These are phyloP conservation scores for Vireo altiloquus DNA, from an alignment of 2,113 vertebrate genomes.

Conservation along the genomic window DNA sequence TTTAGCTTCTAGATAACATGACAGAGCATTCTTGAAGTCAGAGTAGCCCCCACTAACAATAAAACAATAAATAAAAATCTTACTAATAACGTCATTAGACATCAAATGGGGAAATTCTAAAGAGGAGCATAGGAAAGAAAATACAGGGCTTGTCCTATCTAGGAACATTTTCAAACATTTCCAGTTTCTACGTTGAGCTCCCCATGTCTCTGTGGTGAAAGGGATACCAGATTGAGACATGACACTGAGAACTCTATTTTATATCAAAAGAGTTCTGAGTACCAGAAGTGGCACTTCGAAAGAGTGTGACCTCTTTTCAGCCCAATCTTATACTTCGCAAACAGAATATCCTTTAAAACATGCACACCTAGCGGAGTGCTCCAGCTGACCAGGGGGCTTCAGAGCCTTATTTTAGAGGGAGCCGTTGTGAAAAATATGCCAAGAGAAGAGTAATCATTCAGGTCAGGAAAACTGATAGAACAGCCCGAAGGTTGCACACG, in stretches of 20 bases:
- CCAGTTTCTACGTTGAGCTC: not conserved
- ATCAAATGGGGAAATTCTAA: not conserved
- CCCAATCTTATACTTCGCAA: not conserved
- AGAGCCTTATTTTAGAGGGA: not conserved
- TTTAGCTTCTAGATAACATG: not conserved
- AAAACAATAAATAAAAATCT: not conserved
- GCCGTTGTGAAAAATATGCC: not conserved
- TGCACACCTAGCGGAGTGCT: not conserved
- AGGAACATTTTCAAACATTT: not conserved
- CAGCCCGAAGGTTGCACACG: not conserved
- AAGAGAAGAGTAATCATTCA: not conserved
- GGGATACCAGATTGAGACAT: not conserved
- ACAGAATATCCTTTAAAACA: not conserved
- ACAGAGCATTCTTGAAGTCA: not conserved
- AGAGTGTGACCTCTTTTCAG: not conserved
- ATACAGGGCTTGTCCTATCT: not conserved
- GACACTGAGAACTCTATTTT: not conserved
- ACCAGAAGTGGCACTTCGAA: not conserved
- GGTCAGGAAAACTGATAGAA: not conserved
- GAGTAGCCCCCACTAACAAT: not conserved
- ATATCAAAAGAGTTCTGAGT: not conserved
- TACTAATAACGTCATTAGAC: not conserved
- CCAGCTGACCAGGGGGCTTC: not conserved
- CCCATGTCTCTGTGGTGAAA: not conserved
- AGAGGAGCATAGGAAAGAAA: not conserved